A percentile compares a stretch with the other conserved stretches of the same genome.
phyloP scores from a whole-genome alignment of 2,113 vertebrate species.

The Petrocephalus microphthalmus region DNA sequence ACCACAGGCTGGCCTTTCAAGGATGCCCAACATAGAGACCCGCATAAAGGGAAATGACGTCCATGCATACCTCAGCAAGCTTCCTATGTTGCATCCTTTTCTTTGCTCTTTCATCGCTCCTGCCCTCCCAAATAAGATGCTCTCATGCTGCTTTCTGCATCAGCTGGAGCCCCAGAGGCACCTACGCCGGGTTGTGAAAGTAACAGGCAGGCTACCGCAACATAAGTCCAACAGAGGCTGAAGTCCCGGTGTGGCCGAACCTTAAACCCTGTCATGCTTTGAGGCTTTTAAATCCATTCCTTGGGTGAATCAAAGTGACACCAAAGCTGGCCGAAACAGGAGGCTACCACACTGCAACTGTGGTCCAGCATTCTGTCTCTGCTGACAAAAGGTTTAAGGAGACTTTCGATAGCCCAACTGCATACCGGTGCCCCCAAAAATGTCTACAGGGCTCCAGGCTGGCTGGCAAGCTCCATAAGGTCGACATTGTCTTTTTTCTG shows the following conservation, averaged over 20 bases:
- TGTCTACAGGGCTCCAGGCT: background rate
- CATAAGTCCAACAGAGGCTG: background rate
- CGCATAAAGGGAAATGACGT: background rate
- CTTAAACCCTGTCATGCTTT: background rate
- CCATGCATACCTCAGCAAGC: background rate
- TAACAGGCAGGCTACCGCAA: background rate
- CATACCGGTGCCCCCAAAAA: background rate
- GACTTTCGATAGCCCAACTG: background rate
- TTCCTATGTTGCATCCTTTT: background rate
- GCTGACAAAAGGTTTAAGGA: background rate
- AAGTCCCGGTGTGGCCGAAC: background rate
- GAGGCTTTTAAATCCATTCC: background rate
- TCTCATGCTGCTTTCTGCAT: background rate
- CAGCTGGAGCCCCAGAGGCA: background rate
- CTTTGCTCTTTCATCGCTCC: background rate
- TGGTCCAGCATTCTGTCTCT: background rate
- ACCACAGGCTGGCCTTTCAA: background rate
- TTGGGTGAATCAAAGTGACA: background rate
- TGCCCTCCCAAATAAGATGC: background rate
- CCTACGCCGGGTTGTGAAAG: background rate
- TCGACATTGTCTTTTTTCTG: background rate
- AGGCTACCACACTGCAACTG: no score
- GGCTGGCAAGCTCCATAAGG: constrained; percentile 5
- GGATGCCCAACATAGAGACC: background rate
- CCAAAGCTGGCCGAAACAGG: background rate